Percentiles rank a stretch among this genome's conserved stretches.
Conservation (phyloP, 2,797 vertebrate species). For the Pseudochirops corinnae region DNA sequence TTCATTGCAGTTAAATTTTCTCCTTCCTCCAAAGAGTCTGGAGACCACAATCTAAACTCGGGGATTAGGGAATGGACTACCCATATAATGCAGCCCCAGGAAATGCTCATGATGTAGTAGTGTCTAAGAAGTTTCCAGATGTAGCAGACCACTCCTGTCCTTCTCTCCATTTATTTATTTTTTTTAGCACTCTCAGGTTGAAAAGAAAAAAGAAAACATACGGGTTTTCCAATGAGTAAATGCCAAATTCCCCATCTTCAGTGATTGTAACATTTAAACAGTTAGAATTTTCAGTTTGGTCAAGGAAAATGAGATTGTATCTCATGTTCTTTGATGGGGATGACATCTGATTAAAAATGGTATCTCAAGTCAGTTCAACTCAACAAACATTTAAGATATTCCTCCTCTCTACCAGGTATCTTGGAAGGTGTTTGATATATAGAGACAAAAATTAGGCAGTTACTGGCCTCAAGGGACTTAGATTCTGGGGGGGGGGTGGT, state of each 20-base stretch:
- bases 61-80: background rate
- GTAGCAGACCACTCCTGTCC: background rate
- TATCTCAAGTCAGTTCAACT: background rate
- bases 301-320: background rate
- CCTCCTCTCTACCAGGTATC: background rate
- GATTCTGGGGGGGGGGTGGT: background rate
- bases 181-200: background rate
- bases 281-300: background rate
- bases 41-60: background rate
- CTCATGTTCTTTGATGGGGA: background rate
- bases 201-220: background rate
- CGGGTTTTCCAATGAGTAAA: background rate
- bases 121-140: background rate
- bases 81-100: background rate
- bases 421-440: background rate
- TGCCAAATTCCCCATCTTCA: background rate
- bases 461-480: background rate
- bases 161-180: background rate
- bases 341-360: background rate
- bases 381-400: background rate
- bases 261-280: background rate
- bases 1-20: background rate
- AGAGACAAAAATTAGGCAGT: background rate
- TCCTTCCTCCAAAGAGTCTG: background rate
- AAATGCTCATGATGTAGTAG: background rate